Conservation (phyloP, 2,888 invertebrate genomes). For the Drosophila prolongata region DNA sequence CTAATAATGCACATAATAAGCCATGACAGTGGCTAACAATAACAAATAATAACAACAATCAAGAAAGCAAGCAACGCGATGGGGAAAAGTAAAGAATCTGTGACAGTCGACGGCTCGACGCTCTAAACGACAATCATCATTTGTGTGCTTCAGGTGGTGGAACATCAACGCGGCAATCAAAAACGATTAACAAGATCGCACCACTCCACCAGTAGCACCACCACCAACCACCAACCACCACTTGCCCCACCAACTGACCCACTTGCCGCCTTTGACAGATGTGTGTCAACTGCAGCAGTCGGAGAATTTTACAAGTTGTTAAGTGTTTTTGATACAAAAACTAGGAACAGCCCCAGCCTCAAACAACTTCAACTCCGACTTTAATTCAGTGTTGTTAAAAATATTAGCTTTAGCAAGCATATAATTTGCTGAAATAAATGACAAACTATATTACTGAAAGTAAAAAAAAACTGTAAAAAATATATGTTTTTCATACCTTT, state of each 20-base stretch:
- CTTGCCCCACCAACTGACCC: slow-evolving; percentile 62
- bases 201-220: slow-evolving; percentile 21
- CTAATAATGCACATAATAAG: slow-evolving; percentile 60
- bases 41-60: slow-evolving; percentile 50
- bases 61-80: slow-evolving; percentile 21
- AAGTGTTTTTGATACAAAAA: slow-evolving; percentile 73
- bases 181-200: slow-evolving; percentile 76
- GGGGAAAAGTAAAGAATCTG: slow-evolving; percentile 34
- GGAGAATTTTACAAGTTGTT: slow-evolving; percentile 77
- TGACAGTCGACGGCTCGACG: slow-evolving; percentile 28
- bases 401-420: not conserved
- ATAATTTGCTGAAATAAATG: too few species aligned
- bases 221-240: slow-evolving; percentile 7
- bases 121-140: slow-evolving; percentile 69
- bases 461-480: too few species aligned
- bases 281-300: slow-evolving; percentile 71
- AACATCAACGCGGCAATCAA: slow-evolving; percentile 74
- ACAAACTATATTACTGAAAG: too few species aligned
- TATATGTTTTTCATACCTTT: too few species aligned
- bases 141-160: slow-evolving; percentile 54
- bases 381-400: slow-evolving; percentile 5
- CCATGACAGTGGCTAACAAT: slow-evolving; percentile 52
- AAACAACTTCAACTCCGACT: slow-evolving; percentile 4
- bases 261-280: slow-evolving; percentile 71
- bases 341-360: slow-evolving; percentile 36